phyloP scores from a whole-genome alignment of 2,888 invertebrate species.

The Phorcus lineatus region DNA sequence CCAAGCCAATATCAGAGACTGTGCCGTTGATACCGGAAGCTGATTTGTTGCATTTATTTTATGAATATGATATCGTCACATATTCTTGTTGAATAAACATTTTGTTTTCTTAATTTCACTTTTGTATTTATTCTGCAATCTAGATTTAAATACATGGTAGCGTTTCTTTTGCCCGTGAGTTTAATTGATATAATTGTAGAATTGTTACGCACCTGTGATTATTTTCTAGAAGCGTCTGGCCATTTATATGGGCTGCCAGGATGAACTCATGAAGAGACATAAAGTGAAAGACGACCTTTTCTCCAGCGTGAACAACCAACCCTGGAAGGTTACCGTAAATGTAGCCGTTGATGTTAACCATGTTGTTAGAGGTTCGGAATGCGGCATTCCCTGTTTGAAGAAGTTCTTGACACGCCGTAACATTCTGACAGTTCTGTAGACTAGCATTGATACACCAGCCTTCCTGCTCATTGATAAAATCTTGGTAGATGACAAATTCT shows the following conservation, averaged over 20 bases:
- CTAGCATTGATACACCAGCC: constrained; percentile 30
- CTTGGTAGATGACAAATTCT: constrained; percentile 30
- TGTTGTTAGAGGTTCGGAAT: constrained; percentile 41
- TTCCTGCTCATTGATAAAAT: constrained; percentile 26
- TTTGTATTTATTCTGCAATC: too few species aligned
- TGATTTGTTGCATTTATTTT: too few species aligned
- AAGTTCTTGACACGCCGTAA: constrained; percentile 39
- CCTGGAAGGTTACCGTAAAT: constrained; percentile 52
- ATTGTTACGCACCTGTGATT: constrained; percentile 3
- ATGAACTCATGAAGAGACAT: constrained; percentile 41
- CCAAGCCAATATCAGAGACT: too few species aligned
- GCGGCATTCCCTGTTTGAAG: constrained; percentile 37
- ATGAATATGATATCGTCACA: too few species aligned
- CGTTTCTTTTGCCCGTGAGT: too few species aligned
- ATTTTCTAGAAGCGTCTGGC: constrained; percentile 47
- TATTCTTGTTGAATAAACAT: too few species aligned
- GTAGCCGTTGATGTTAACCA: constrained; percentile 51
- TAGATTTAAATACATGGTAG: too few species aligned
- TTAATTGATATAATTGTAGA: too few species aligned
- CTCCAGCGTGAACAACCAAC: constrained; percentile 44
- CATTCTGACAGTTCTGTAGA: constrained; percentile 29
- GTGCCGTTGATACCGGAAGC: too few species aligned
- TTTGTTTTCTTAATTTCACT: too few species aligned
- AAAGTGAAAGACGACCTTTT: constrained; percentile 38
- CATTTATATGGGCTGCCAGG: constrained; percentile 53